phyloP scores from a whole-genome alignment of 2,797 vertebrate species.

The Eulemur mongoz region DNA sequence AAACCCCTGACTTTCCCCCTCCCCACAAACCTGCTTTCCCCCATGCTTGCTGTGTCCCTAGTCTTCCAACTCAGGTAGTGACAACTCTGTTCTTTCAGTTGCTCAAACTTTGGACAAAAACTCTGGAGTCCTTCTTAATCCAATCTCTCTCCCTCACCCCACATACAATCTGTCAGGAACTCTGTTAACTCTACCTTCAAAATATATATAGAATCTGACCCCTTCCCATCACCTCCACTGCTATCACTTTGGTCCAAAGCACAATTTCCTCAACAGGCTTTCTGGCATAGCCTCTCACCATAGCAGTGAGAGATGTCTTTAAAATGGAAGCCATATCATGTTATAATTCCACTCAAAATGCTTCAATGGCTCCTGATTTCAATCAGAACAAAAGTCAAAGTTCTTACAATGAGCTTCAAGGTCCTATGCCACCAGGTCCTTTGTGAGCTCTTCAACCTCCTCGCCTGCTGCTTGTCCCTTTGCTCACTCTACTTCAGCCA shows the following conservation, averaged over 20 bases:
- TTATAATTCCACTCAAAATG: not conserved
- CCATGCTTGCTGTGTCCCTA: not conserved
- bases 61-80: not conserved
- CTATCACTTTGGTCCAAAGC: not conserved
- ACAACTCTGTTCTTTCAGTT: not conserved
- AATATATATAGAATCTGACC: not conserved
- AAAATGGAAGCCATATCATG: not conserved
- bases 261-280: not conserved
- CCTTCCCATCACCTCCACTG: not conserved
- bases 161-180: not conserved
- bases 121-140: not conserved
- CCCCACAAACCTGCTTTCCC: not conserved
- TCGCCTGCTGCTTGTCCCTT: not conserved
- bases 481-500: not conserved
- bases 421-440: not conserved
- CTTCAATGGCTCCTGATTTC: not conserved
- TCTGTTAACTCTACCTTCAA: conserved; percentile 5
- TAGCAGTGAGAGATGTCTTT: not conserved
- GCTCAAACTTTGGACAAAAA: not conserved
- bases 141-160: not conserved
- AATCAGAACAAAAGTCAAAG: not conserved
- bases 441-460: not conserved
- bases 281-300: not conserved
- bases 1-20: not conserved
- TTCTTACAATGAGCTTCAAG: not conserved